Conservation (phyloP, 2,113 vertebrate genomes). For the Trichechus manatus region DNA sequence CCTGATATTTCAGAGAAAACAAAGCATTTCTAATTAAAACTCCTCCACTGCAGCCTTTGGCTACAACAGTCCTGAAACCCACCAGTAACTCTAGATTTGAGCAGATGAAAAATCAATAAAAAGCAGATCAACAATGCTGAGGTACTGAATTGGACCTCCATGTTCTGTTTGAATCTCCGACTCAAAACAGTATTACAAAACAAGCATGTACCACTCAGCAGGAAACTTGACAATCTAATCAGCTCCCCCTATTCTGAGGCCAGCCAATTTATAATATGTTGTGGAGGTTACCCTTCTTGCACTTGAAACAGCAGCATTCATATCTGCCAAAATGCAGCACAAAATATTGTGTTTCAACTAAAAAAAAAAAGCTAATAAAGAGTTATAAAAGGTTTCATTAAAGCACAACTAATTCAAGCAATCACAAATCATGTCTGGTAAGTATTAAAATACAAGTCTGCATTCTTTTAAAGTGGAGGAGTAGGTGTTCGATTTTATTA, state of each 20-base stretch:
- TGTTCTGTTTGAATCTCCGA: conserved; percentile 87
- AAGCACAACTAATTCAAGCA: conserved; percentile 39
- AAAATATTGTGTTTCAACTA: conserved; percentile 62
- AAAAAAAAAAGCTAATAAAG: conserved; percentile 35
- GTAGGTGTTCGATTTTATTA: conserved; percentile 33
- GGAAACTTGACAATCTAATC: conserved; percentile 88
- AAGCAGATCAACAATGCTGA: conserved; percentile 88
- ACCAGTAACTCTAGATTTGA: conserved; percentile 82
- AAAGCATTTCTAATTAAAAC: conserved; percentile 86
- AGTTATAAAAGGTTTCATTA: conserved; percentile 46
- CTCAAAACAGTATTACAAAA: conserved; percentile 87
- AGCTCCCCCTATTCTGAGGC: conserved; percentile 82
- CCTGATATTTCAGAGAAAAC: conserved; percentile 73
- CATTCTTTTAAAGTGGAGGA: conserved; percentile 36
- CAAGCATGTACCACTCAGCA: conserved; percentile 87
- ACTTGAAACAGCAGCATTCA: conserved; percentile 82
- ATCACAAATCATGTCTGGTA: conserved; percentile 43
- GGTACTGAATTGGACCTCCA: conserved; percentile 86
- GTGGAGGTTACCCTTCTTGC: conserved; percentile 83
- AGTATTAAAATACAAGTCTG: conserved; percentile 55
- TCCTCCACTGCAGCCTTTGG: conserved; percentile 67
- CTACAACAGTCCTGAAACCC: conserved; percentile 77
- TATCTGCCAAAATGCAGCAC: conserved; percentile 66
- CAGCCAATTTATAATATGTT: conserved; percentile 85
- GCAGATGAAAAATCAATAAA: conserved; percentile 91